Conservation (phyloP, 1,140 invertebrate species). For the Aphelenchoides fujianensis region DNA sequence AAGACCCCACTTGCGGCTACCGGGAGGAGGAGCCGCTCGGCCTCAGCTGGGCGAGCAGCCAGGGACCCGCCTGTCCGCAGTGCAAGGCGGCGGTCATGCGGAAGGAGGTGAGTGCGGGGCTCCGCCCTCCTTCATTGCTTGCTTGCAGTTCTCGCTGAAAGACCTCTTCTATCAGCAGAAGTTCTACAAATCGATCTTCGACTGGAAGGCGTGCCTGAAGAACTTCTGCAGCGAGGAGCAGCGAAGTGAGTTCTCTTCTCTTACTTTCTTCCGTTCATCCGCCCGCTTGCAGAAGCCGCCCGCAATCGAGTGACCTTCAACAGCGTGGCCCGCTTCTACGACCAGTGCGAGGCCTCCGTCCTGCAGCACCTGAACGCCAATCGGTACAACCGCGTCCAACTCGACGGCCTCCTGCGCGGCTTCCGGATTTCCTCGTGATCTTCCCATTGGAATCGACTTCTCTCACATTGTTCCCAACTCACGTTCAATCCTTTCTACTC, state of each 20-base stretch:
- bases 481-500: no score
- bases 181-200: slow-evolving; percentile 8
- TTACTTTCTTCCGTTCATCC: neutral
- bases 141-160: neutral
- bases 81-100: neutral
- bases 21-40: neutral
- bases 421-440: no score
- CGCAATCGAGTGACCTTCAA: neutral
- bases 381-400: neutral
- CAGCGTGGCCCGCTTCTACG: neutral
- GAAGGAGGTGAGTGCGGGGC: neutral
- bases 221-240: neutral
- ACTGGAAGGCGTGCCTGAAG: neutral
- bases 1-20: slow-evolving; percentile 1
- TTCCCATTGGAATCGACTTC: no score
- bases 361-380: neutral
- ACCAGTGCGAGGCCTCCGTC: neutral
- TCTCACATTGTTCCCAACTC: no score
- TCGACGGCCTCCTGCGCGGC: neutral
- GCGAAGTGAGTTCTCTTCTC: neutral
- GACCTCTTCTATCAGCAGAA: slow-evolving; percentile 16
- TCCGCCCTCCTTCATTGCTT: neutral
- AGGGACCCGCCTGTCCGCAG: slow-evolving; percentile 5
- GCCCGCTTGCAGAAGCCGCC: neutral
- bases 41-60: neutral